Conservation (phyloP, 1,140 invertebrate species). For the Apis dorsata region DNA sequence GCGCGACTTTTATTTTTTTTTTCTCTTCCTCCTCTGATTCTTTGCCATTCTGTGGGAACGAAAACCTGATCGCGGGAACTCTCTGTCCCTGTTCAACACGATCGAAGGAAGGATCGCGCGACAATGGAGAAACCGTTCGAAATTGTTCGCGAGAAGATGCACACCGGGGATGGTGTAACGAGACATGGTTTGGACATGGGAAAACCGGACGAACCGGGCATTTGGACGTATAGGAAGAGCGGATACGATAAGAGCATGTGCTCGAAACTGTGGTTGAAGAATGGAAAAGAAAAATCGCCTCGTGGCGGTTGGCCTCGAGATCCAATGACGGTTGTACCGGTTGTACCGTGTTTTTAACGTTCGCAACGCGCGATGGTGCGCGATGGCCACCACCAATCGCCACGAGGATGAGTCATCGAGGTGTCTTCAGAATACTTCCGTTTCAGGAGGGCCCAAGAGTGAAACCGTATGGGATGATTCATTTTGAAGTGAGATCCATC, state of each 20-base stretch:
- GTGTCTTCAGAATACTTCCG: neutral
- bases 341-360: constrained; percentile 17
- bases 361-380: neutral
- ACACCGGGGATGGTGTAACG: constrained; percentile 21
- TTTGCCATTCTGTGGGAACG: constrained; percentile 74
- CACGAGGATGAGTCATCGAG: constrained; percentile 12
- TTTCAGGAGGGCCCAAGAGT: neutral
- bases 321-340: constrained; percentile 44
- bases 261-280: constrained; percentile 8
- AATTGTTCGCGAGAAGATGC: constrained; percentile 17
- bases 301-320: constrained; percentile 55
- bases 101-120: constrained; percentile 2
- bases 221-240: constrained; percentile 25
- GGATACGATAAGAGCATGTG: constrained; percentile 49
- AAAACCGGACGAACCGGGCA: constrained; percentile 75
- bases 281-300: constrained; percentile 57
- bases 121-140: constrained; percentile 55
- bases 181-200: constrained; percentile 51
- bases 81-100: constrained; percentile 35
- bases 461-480: too few relatives aligned
- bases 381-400: neutral
- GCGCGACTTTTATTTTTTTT: constrained; percentile 58
- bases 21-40: constrained; percentile 37
- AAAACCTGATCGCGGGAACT: constrained; percentile 76
- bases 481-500: too few relatives aligned